A percentile compares a stretch with the other conserved stretches of the same genome.
Conservation (phyloP, 2,888 invertebrate species). For the Ellobium chinense region DNA sequence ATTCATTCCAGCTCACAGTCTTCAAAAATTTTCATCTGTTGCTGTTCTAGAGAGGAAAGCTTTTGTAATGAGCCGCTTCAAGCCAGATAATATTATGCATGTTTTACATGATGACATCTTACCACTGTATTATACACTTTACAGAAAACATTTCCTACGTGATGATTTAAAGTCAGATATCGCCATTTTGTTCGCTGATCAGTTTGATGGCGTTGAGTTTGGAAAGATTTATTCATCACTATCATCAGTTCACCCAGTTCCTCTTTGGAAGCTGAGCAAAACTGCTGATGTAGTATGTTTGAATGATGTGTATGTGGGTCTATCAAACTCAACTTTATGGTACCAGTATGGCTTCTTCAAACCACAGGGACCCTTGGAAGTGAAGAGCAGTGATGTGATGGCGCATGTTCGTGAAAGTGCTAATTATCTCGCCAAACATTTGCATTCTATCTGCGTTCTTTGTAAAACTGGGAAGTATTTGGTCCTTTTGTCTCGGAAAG, state of each 20-base stretch:
- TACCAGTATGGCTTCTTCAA: constrained; percentile 81
- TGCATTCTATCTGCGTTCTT: constrained; percentile 39
- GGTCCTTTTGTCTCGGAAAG: constrained; percentile 75
- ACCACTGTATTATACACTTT: constrained; percentile 78
- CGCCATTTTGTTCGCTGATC: constrained; percentile 75
- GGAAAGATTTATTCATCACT: constrained; percentile 76
- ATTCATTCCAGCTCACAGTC: constrained; percentile 68
- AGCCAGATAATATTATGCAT: constrained; percentile 82
- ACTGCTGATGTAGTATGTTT: constrained; percentile 75
- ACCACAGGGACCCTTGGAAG: constrained; percentile 77
- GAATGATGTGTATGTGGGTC: constrained; percentile 75
- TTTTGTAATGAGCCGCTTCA: constrained; percentile 79
- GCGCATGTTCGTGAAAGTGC: constrained; percentile 54
- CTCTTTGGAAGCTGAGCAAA: neutral
- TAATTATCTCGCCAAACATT: constrained; percentile 52
- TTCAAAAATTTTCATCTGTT: constrained; percentile 57
- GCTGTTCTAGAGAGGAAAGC: constrained; percentile 57
- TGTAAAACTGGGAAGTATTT: constrained; percentile 55
- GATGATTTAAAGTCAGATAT: constrained; percentile 12
- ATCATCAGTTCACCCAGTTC: constrained; percentile 60
- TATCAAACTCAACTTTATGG: constrained; percentile 78
- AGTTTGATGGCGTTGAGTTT: constrained; percentile 67
- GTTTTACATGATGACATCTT: constrained; percentile 81
- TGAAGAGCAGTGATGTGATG: constrained; percentile 59
- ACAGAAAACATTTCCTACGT: constrained; percentile 57